Evolutionary conservation across 2,797 vertebrate genomes (phyloP), one percentile per base, ranked within the genome.

Genomic region (Semaprochilodus insignis): DNA sequence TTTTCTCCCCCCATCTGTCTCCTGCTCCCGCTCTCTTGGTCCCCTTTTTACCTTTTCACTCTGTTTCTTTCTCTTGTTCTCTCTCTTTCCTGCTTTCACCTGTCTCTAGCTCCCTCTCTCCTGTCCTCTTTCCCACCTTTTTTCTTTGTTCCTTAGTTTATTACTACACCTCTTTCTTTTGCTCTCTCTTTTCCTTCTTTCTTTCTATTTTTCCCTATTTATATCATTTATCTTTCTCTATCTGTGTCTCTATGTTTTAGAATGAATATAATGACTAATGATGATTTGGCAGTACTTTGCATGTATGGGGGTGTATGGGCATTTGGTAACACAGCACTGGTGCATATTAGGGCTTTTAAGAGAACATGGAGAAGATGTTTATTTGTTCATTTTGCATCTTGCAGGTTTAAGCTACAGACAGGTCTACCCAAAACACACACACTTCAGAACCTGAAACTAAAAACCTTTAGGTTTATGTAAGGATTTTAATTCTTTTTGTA

Each of bases 251-350:
- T 17, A 15, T 59, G 19, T 80, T 31, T 57, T 48, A 77, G 34
- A 51, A 40, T 48, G 74, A 57, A 67, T 59, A 62, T 81, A 69
- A 69, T 52, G 78, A 79, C 34, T 83, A 78, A 62, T 51, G 71
- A 81, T 76, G 71, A 83, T 57, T 85, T 78, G 69, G 75, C 66
- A 76, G 80, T 69, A 73, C 55, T 57, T n/a, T 19, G 21, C 16
- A 62, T 3, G 44, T 23, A 27, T 14, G 69, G 13, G n/a, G 62
- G 73, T 63, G 76, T 66, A 27, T 23, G 66, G 59, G n/a, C 59
- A n/a, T 40, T 79, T 66, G 19, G 27, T 72, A 66, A 52, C 69
- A 74, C 44, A 40, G 54, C 59, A 67, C 52, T 27, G 17, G 48
- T 59, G 40, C 57, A 79, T 65, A 76, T 81, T 54, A 74, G 51